Evolutionary conservation across 2,888 invertebrate genomes (phyloP).

Genomic region (Drosophila emarginata): DNA sequence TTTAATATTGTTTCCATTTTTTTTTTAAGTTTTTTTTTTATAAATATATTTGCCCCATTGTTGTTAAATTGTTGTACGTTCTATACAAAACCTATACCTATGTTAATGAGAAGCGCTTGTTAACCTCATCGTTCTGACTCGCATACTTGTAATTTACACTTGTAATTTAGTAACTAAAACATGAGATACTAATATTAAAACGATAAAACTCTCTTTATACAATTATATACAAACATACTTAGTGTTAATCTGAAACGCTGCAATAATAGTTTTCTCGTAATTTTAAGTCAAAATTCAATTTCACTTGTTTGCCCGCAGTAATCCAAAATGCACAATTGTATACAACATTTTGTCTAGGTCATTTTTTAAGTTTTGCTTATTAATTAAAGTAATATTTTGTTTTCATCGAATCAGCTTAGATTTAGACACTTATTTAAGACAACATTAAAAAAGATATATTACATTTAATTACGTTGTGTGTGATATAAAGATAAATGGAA

Average conservation of each 20-base stretch:
- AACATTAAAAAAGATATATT: slow-evolving; percentile 61
- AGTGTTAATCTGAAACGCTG: slow-evolving; percentile 58
- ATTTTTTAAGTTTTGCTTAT: slow-evolving; percentile 43
- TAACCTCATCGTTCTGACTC: slow-evolving; percentile 51
- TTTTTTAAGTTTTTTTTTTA: slow-evolving; percentile 30
- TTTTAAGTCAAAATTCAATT: slow-evolving; percentile 46
- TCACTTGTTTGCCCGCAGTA: slow-evolving; percentile 37
- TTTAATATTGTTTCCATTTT: slow-evolving; percentile 21
- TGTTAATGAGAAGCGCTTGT: slow-evolving; percentile 49
- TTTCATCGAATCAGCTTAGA: slow-evolving; percentile 53
- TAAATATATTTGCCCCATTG: slow-evolving; percentile 53
- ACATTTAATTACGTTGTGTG: slow-evolving; percentile 77
- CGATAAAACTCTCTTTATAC: slow-evolving; percentile 48
- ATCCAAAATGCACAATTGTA: slow-evolving; percentile 47
- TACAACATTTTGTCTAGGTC: slow-evolving; percentile 37
- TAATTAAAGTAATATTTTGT: slow-evolving; percentile 31
- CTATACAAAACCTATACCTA: slow-evolving; percentile 41
- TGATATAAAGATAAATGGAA: slow-evolving; percentile 75
- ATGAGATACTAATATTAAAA: slow-evolving; percentile 57
- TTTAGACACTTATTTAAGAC: slow-evolving; percentile 63
- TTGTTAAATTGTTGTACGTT: slow-evolving; percentile 76
- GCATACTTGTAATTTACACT: slow-evolving; percentile 59
- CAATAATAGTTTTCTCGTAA: slow-evolving; percentile 59
- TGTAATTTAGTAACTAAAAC: slow-evolving; percentile 60
- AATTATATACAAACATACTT: slow-evolving; percentile 37